Evolutionary conservation across 1,140 invertebrate species (phyloP).

Genomic region (Trichogramma pretiosum): DNA sequence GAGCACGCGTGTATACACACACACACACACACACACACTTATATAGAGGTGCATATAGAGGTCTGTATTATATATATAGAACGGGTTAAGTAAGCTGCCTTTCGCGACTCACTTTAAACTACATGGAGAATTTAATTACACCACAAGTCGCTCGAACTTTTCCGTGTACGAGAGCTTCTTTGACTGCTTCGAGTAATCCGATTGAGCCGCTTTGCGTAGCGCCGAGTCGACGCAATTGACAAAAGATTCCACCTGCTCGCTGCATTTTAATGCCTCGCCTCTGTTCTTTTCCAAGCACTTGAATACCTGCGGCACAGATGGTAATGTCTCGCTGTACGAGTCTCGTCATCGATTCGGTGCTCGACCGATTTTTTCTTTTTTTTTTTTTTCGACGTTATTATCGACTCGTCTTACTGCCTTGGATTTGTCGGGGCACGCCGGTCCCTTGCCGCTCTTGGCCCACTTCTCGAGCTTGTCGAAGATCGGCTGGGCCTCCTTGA

Average conservation of each 20-base stretch:
- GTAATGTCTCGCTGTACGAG: no score
- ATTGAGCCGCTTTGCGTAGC: not conserved
- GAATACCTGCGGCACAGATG: not conserved
- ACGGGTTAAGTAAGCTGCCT: no score
- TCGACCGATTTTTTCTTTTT: no score
- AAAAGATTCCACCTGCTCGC: not conserved
- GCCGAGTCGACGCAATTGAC: conserved; percentile 2
- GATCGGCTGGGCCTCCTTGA: not conserved
- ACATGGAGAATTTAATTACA: not conserved
- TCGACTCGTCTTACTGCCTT: not conserved
- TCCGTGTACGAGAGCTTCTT: conserved; percentile 8
- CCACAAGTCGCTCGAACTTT: conserved; percentile 5
- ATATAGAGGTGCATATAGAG: no score
- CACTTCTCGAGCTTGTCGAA: not conserved
- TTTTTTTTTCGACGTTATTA: no score
- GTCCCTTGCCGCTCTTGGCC: not conserved
- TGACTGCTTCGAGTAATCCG: not conserved
- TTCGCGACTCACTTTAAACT: not conserved
- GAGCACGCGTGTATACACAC: no score
- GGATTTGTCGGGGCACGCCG: not conserved
- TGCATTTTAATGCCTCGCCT: not conserved
- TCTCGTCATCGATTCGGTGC: no score
- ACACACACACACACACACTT: no score
- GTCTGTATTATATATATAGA: no score
- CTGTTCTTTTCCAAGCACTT: not conserved